Evolutionary conservation across 2,888 invertebrate genomes (phyloP).

Genomic region (Sesia bembeciformis): DNA sequence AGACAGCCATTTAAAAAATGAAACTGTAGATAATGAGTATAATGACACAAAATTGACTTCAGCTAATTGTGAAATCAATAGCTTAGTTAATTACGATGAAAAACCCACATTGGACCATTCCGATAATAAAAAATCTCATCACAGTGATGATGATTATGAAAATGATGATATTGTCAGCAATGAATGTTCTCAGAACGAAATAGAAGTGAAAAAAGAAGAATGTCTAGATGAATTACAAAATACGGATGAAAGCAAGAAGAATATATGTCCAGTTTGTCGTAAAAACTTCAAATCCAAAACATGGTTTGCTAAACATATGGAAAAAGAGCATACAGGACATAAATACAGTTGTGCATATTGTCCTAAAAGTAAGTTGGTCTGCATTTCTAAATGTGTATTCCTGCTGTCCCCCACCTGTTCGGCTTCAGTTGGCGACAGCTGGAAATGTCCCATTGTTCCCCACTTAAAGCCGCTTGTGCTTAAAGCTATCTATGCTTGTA

Average conservation of each 20-base stretch:
- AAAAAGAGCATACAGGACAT: slow-evolving; percentile 40
- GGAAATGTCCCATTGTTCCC: too few species aligned
- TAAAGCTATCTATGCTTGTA: too few species aligned
- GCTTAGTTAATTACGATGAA: neutral
- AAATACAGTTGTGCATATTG: slow-evolving; percentile 42
- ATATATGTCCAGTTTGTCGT: slow-evolving; percentile 38
- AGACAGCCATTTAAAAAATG: neutral
- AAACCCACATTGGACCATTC: neutral
- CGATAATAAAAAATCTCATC: too few species aligned
- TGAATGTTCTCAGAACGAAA: neutral
- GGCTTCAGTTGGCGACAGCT: too few species aligned
- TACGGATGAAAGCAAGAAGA: slow-evolving; percentile 17
- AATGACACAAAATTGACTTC: neutral
- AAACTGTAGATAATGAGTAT: neutral
- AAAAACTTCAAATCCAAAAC: slow-evolving; percentile 44
- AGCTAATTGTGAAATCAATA: neutral
- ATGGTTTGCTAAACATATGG: slow-evolving; percentile 53
- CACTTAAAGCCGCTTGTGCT: too few species aligned
- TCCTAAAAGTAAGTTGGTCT: slow-evolving; percentile 35
- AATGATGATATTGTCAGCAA: neutral
- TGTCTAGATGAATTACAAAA: neutral
- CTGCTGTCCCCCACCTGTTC: too few species aligned
- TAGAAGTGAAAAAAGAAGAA: neutral
- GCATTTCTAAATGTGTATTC: too few species aligned
- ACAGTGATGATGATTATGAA: neutral